These are phyloP conservation scores for Drosophila serrata DNA, from an alignment of 1,140 invertebrate genomes.

Conservation along the genomic window DNA sequence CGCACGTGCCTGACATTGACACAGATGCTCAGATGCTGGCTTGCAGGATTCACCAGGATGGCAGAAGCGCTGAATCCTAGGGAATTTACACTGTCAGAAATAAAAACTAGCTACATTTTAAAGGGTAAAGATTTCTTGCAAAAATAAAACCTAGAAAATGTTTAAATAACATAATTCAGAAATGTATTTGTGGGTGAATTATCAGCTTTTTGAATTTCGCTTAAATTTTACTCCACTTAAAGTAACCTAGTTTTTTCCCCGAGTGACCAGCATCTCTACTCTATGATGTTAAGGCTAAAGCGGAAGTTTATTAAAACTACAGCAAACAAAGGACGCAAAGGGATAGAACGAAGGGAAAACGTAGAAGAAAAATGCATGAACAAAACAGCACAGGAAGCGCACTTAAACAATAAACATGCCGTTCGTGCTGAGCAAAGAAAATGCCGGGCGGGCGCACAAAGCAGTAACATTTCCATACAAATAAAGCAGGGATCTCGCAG, in stretches of 20 bases:
- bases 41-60: conserved; percentile 31
- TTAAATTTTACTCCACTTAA: background rate
- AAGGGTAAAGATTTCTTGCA: background rate
- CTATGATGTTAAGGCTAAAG: conserved; percentile 67
- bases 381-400: conserved; percentile 51
- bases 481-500: conserved; percentile 30
- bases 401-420: conserved; percentile 61
- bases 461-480: conserved; percentile 51
- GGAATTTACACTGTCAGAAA: conserved; percentile 7
- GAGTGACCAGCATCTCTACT: conserved; percentile 52
- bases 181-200: background rate
- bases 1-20: conserved; percentile 79
- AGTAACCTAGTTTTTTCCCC: background rate
- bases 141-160: background rate
- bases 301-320: conserved; percentile 82
- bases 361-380: conserved; percentile 41
- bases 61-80: conserved; percentile 3
- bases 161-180: too few species aligned
- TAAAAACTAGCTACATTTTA: too few species aligned
- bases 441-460: conserved; percentile 32
- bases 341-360: conserved; percentile 19
- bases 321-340: conserved; percentile 51
- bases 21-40: conserved; percentile 64
- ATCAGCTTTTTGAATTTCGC: too few species aligned
- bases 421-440: conserved; percentile 44